Evolutionary conservation across 1,140 invertebrate genomes (phyloP).

Genomic region (Pemphigus obesinymphae): DNA sequence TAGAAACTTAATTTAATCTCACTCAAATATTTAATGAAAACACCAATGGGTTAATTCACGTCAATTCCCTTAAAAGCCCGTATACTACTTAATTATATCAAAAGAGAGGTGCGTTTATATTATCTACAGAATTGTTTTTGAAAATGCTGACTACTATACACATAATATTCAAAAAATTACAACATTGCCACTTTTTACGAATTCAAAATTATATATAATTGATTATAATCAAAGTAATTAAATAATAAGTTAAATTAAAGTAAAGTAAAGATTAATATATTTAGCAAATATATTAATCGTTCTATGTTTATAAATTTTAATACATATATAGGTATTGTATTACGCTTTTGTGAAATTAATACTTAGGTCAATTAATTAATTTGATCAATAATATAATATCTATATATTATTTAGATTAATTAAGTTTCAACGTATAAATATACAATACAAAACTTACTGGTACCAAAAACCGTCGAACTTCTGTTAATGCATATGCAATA

Average conservation of each 20-base stretch:
- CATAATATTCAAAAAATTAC: no score
- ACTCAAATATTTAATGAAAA: background rate
- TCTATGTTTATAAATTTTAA: background rate
- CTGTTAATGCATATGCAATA: slow-evolving; percentile 75
- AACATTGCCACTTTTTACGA: no score
- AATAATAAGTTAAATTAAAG: no score
- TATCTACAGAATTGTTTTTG: no score
- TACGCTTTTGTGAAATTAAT: background rate
- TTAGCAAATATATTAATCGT: background rate
- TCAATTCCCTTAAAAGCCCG: background rate
- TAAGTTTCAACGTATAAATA: background rate
- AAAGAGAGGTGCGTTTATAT: background rate
- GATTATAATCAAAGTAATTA: no score
- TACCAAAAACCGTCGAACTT: slow-evolving; percentile 70
- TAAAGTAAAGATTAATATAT: background rate
- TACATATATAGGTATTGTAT: no score
- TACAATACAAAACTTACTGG: slow-evolving; percentile 57
- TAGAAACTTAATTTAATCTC: background rate
- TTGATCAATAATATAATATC: no score
- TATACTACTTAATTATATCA: background rate
- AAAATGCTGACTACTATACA: background rate
- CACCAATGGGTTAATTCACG: background rate
- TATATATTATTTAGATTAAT: background rate
- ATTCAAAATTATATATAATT: no score
- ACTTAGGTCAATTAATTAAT: background rate